These are phyloP conservation scores for Harpagifer antarcticus DNA, from an alignment of 2,797 vertebrate species.

Conservation along the genomic window DNA sequence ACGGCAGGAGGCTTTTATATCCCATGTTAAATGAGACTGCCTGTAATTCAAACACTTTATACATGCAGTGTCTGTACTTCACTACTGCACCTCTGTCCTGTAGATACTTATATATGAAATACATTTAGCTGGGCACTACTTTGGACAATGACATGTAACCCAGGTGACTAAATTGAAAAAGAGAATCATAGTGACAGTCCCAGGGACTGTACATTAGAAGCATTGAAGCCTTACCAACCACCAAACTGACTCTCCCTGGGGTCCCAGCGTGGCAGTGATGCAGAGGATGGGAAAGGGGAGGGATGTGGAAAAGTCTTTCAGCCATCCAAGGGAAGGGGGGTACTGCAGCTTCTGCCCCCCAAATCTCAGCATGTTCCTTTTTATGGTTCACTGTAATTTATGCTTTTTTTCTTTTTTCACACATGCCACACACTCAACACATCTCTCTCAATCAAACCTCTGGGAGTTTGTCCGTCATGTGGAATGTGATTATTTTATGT, in stretches of 20 bases:
- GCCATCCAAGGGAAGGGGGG: constrained; percentile 40
- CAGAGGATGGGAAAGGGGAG: constrained; percentile 28
- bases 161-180: constrained; percentile 10
- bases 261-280: constrained; percentile 43
- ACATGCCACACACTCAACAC: constrained; percentile 56
- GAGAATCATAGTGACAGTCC: background rate
- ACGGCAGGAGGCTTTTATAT: constrained; percentile 30
- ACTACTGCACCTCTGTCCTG: constrained; percentile 14
- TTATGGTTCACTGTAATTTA: constrained; percentile 67
- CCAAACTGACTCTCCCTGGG: constrained; percentile 51
- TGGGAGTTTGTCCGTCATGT: constrained; percentile 51
- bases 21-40: constrained; percentile 28
- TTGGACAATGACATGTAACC: constrained; percentile 15
- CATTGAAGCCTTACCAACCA: constrained; percentile 42
- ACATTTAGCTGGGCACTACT: background rate
- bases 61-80: constrained; percentile 14
- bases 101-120: background rate
- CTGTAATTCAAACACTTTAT: constrained; percentile 27
- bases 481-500: constrained; percentile 54
- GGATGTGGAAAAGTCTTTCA: constrained; percentile 27
- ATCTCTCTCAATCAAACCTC: constrained; percentile 60
- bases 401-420: constrained; percentile 35
- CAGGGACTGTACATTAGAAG: constrained; percentile 20
- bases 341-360: constrained; percentile 57
- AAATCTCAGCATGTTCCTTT: constrained; percentile 72